Conservation (phyloP, 2,113 vertebrate genomes). For the Dicaeum eximium region DNA sequence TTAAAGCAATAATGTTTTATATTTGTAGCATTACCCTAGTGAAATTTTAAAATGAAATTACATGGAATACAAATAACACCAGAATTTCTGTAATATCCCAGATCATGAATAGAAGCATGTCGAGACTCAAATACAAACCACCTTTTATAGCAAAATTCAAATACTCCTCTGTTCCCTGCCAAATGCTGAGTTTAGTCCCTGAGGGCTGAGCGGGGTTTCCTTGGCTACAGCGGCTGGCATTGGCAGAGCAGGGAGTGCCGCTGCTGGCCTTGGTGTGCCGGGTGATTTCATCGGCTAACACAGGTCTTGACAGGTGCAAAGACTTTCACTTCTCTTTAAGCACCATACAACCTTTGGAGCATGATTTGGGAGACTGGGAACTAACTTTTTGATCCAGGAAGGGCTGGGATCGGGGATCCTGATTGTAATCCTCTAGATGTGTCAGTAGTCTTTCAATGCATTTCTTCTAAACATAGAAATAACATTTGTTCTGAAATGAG, state of each 20-base stretch:
- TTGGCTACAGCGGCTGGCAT: neutral
- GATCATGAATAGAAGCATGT: neutral
- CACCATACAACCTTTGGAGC: neutral
- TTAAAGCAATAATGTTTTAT: neutral
- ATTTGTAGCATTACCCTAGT: neutral
- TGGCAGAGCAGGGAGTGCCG: neutral
- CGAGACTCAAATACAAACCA: neutral
- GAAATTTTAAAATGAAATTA: neutral
- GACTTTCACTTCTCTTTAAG: neutral
- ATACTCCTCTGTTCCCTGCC: neutral
- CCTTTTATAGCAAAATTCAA: neutral
- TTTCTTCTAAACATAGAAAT: neutral
- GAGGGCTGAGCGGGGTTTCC: neutral
- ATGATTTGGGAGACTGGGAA: neutral
- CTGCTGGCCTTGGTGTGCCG: neutral
- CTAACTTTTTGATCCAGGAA: neutral
- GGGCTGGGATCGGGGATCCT: neutral
- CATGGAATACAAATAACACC: neutral
- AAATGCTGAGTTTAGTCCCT: neutral
- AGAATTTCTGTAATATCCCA: neutral
- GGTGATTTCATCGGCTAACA: neutral
- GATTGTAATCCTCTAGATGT: neutral
- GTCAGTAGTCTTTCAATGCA: neutral
- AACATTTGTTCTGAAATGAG: neutral
- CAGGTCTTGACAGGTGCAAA: constrained; percentile 21